phyloP scores from a whole-genome alignment of 2,888 invertebrate species.

The Cabera pusaria region DNA sequence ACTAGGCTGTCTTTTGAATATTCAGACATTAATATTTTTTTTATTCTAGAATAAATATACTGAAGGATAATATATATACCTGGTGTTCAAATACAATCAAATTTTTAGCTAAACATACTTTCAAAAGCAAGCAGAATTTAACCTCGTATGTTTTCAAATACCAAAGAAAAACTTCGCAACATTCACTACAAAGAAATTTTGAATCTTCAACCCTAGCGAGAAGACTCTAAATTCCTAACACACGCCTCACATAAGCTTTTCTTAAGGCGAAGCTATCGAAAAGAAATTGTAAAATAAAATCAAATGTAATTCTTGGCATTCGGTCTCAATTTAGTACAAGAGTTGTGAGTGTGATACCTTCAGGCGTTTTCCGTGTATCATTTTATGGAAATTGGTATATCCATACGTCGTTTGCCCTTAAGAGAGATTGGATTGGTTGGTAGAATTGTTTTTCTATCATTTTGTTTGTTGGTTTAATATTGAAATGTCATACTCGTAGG shows the following conservation, averaged over 20 bases:
- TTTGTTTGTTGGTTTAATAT: constrained; percentile 27
- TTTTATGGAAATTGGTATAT: constrained; percentile 50
- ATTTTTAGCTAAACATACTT: neutral
- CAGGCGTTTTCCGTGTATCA: constrained; percentile 20
- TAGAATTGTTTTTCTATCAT: constrained; percentile 37
- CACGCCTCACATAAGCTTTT: constrained; percentile 25
- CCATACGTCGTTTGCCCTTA: constrained; percentile 43
- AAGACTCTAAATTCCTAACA: neutral
- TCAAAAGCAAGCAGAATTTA: neutral
- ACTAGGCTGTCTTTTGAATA: no score
- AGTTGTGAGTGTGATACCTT: constrained; percentile 26
- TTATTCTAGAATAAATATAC: no score
- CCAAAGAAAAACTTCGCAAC: constrained; percentile 30
- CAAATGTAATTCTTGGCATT: constrained; percentile 69
- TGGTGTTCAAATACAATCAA: neutral
- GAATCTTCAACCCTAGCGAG: constrained; percentile 10
- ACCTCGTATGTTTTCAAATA: constrained; percentile 41
- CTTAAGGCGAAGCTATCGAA: constrained; percentile 46
- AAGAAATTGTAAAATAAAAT: constrained; percentile 79
- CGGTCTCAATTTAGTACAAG: constrained; percentile 61
- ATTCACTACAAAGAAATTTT: neutral
- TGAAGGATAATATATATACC: no score
- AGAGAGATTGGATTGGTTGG: constrained; percentile 60
- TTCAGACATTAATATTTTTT: no score
- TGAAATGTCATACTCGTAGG: constrained; percentile 17